phyloP scores from a whole-genome alignment of 2,113 vertebrate species.

The Caranx melampygus region DNA sequence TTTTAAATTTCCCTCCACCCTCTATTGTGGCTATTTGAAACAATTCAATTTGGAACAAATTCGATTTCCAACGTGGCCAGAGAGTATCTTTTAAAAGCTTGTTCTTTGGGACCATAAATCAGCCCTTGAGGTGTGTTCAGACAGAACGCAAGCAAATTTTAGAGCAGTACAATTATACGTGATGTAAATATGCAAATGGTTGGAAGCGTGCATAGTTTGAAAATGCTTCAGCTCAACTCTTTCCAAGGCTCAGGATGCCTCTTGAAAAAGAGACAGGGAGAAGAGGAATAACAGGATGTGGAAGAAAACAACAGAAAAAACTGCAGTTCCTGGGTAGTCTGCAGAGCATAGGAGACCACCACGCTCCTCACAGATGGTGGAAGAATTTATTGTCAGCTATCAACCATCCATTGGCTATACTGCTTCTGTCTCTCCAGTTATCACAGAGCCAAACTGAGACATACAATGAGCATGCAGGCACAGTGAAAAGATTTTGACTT shows the following conservation, averaged over 20 bases:
- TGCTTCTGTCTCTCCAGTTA: too few relatives aligned
- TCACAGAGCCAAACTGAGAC: too few relatives aligned
- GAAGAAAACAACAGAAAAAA: background rate
- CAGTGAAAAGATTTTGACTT: too few relatives aligned
- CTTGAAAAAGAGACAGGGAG: background rate
- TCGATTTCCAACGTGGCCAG: background rate
- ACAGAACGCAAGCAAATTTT: background rate
- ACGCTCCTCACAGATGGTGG: background rate
- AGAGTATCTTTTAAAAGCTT: background rate
- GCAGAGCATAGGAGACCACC: background rate
- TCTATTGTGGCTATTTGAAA: too few relatives aligned
- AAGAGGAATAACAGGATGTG: background rate
- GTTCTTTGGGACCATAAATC: background rate
- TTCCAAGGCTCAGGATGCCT: background rate
- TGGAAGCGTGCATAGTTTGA: background rate
- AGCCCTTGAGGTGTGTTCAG: background rate
- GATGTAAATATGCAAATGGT: background rate
- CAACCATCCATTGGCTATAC: too few relatives aligned
- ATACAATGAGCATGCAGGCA: too few relatives aligned
- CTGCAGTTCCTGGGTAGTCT: background rate
- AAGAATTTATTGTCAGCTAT: background rate
- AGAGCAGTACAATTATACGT: background rate
- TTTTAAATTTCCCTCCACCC: too few relatives aligned
- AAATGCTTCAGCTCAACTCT: background rate
- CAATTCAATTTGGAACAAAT: too few relatives aligned